phyloP scores from a whole-genome alignment of 2,797 vertebrate species.

The Hyperoplus immaculatus region DNA sequence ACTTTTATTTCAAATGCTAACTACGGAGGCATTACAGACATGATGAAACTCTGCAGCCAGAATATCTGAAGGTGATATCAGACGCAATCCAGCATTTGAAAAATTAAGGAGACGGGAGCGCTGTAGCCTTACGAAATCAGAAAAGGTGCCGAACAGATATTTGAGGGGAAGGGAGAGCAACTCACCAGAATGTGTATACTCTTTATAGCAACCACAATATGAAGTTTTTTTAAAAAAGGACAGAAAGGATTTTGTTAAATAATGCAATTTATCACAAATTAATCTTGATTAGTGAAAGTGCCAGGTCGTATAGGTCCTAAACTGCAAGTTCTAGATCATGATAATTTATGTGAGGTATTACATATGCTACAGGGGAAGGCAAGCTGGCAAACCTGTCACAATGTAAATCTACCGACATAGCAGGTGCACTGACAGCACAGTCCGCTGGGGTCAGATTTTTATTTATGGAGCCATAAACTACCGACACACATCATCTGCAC shows the following conservation, averaged over 20 bases:
- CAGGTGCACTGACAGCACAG: not conserved
- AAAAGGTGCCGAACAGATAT: not conserved
- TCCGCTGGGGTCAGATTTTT: not conserved
- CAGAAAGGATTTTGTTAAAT: not conserved
- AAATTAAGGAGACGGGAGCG: not conserved
- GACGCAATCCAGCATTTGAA: not conserved
- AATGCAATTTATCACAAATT: not conserved
- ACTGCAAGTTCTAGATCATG: not conserved
- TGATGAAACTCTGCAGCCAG: slow-evolving; percentile 20
- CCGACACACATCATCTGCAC: not conserved
- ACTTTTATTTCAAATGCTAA: slow-evolving; percentile 10
- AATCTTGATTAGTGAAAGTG: not conserved
- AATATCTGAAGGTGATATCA: slow-evolving; percentile 20
- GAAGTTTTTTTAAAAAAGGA: not conserved
- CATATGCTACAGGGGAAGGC: slow-evolving; percentile 4
- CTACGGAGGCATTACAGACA: slow-evolving; percentile 7
- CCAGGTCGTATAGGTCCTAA: not conserved
- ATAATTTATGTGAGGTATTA: not conserved
- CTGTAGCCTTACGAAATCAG: not conserved
- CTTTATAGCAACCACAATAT: too few species aligned
- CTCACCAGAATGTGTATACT: not conserved
- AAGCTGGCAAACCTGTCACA: slow-evolving; percentile 24
- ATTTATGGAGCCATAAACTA: slow-evolving; percentile 27
- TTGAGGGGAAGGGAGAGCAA: not conserved
- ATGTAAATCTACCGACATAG: slow-evolving; percentile 16